Conservation (phyloP, 2,113 vertebrate genomes). For the Todiramphus chloris region DNA sequence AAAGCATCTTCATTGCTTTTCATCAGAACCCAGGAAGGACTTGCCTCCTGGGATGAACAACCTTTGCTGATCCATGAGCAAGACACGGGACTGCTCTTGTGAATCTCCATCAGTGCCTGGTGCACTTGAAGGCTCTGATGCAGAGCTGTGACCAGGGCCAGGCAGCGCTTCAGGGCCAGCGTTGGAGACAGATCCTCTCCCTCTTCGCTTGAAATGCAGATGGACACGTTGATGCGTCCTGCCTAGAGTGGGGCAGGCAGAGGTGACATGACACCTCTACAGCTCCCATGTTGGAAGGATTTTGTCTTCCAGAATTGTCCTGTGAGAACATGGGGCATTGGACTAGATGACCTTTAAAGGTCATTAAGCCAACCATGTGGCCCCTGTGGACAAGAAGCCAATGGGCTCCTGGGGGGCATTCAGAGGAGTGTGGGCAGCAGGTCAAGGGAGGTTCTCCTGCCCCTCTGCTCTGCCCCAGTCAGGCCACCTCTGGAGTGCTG, state of each 20-base stretch:
- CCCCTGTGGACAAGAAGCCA: no score
- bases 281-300: neutral
- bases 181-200: neutral
- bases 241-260: neutral
- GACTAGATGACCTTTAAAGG: neutral
- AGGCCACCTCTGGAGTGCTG: no score
- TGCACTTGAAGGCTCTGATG: neutral
- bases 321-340: neutral
- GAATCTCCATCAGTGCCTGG: accelerated
- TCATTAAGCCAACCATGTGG: neutral
- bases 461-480: no score
- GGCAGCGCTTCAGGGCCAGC: neutral
- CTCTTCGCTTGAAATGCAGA: neutral
- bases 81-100: neutral
- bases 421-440: no score
- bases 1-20: neutral
- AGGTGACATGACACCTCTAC: neutral
- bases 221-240: neutral
- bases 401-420: no score
- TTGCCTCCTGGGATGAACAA: accelerated
- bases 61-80: accelerated
- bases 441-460: no score
- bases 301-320: neutral
- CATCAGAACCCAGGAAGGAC: neutral
- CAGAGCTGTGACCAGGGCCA: neutral